phyloP scores from a whole-genome alignment of 2,797 vertebrate genomes.

The Meda fulgida region DNA sequence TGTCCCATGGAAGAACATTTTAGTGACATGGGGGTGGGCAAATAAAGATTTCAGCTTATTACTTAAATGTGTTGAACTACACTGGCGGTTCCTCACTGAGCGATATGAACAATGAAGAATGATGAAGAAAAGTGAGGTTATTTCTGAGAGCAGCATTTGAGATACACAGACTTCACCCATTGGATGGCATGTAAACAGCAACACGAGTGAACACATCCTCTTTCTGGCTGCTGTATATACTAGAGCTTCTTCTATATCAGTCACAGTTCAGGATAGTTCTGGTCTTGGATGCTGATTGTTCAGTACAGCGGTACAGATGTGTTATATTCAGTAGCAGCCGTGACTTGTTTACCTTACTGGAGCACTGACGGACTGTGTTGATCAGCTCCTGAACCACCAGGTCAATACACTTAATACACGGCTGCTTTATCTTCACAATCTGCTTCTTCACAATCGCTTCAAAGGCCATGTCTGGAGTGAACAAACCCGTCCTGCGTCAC shows the following conservation, averaged over 20 bases:
- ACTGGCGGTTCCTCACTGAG: background rate
- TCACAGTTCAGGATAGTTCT: background rate
- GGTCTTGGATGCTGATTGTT: background rate
- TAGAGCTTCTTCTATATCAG: background rate
- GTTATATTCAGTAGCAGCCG: background rate
- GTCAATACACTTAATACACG: slow-evolving; percentile 94
- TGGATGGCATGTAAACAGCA: background rate
- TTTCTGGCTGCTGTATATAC: background rate
- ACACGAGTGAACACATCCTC: background rate
- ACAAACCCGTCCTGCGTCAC: slow-evolving; percentile 82
- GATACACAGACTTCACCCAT: background rate
- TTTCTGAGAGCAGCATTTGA: background rate
- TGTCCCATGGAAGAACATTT: background rate
- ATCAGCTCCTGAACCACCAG: slow-evolving; percentile 97
- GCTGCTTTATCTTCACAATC: slow-evolving; percentile 92
- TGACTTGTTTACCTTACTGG: slow-evolving; percentile 79
- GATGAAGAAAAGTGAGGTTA: background rate
- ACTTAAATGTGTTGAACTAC: background rate
- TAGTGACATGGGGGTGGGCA: background rate
- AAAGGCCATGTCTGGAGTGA: slow-evolving; percentile 97
- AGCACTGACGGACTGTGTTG: slow-evolving; percentile 94
- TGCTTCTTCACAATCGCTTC: slow-evolving; percentile 98
- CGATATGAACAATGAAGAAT: background rate
- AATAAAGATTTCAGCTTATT: background rate
- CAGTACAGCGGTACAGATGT: background rate